These are phyloP conservation scores for Nemotelus nigrinus DNA, from an alignment of 2,888 invertebrate species.

Conservation along the genomic window DNA sequence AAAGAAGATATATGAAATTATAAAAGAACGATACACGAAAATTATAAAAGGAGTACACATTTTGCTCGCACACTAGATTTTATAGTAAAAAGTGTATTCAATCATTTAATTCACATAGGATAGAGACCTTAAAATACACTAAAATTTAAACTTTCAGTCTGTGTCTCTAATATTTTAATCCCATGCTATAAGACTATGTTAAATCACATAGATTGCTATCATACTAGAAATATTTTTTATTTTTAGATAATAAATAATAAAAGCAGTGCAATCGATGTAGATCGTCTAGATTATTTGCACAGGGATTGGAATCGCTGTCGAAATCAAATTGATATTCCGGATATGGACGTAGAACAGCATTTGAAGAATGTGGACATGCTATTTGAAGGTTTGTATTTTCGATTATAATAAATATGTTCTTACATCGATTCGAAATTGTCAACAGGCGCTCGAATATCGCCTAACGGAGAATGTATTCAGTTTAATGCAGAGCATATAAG, in stretches of 20 bases:
- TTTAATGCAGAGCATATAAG: conserved; percentile 66
- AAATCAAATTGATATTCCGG: conserved; percentile 55
- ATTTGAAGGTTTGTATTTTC: conserved; percentile 53
- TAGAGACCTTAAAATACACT: too few species aligned
- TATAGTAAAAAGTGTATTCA: too few species aligned
- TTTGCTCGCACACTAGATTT: too few species aligned
- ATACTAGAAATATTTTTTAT: background rate
- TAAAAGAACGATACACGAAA: too few species aligned
- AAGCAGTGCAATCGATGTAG: conserved; percentile 70
- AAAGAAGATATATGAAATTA: too few species aligned
- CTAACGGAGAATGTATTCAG: conserved; percentile 60
- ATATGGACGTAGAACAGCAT: conserved; percentile 46
- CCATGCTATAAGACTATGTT: too few species aligned
- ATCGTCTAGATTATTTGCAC: conserved; percentile 75
- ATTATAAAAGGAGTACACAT: too few species aligned
- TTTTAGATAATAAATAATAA: conserved; percentile 46
- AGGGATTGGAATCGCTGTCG: conserved; percentile 65
- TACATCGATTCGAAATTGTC: conserved; percentile 23
- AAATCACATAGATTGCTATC: too few species aligned
- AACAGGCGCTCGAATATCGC: conserved; percentile 55
- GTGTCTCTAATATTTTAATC: too few species aligned
- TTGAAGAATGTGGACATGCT: conserved; percentile 56
- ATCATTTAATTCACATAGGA: too few species aligned
- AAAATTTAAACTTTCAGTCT: too few species aligned
- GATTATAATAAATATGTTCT: too few species aligned